Evolutionary conservation across 2,797 vertebrate species (phyloP), one percentile per base, ranked within the genome.

Genomic region (Parauchenoglanis punctatus): DNA sequence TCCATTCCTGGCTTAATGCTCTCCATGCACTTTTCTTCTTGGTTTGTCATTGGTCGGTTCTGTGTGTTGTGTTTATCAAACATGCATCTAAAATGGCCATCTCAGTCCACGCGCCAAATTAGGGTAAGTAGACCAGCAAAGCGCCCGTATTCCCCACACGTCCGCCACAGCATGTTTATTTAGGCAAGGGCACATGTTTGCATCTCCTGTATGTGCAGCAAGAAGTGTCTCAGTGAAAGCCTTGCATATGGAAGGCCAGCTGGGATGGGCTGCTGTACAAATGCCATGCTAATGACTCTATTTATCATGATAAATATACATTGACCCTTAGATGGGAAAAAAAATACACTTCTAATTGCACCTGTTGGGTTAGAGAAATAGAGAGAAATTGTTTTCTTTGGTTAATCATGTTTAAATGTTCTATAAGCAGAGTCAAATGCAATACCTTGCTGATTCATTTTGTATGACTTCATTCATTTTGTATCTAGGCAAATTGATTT

Each of bases 21-120:
- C 89, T 89, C 87, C 86, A 89, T 93, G 90, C 91, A 92, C 89
- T 90, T 91, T 84, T 92, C 88, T 92, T 93, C 91, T 91, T 92
- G 92, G 92, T 93, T 93, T 93, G 92, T 93, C 92, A 95, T 94
- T 94, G 93, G 95, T 94, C 94, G 93, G 94, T 94, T 96, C 92
- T 96, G 94, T 96, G 94, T 96, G 96, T 96, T 96, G 93, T 96
- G 94, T 95, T 95, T 95, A 95, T 95, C 96, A 95, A 95, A 93
- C 92, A 93, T 93, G 93, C 93, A 93, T 93, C 93, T 93, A 91
- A 92, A 92, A 93, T 93, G 92, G 95, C 95, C 95, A 86, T 91
- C 94, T 95, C 96, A 96, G 96, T 95, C 94, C 94, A 95, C 96
- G 96, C 94, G 92, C 94, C 92, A 96, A 96, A 95, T 93, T 95